Percentiles rank a stretch among this genome's conserved stretches.
Conservation (phyloP, 2,113 vertebrate species). For the Stegostoma tigrinum region DNA sequence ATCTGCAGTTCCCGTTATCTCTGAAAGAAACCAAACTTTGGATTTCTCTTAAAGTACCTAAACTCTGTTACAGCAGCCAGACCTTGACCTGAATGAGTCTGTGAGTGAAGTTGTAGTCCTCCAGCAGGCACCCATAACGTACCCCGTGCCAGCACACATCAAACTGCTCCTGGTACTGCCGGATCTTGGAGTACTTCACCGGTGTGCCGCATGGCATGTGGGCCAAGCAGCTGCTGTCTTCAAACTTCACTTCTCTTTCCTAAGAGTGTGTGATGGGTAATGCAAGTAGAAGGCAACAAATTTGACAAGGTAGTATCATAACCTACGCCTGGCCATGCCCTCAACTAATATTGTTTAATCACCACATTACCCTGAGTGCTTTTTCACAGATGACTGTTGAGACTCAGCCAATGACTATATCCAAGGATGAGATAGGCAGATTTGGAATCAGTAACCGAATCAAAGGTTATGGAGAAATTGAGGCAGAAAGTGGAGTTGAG, state of each 20-base stretch:
- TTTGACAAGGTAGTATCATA: neutral
- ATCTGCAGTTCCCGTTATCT: too few relatives aligned
- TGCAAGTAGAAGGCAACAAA: neutral
- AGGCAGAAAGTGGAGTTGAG: too few relatives aligned
- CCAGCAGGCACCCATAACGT: slow-evolving; percentile 69
- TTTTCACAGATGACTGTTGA: too few relatives aligned
- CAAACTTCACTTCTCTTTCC: neutral
- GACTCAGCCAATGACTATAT: too few relatives aligned
- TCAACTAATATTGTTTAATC: neutral
- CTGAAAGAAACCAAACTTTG: neutral
- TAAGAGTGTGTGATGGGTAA: too few relatives aligned
- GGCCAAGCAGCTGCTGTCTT: slow-evolving; percentile 72
- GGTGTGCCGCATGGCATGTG: slow-evolving; percentile 72
- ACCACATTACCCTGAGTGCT: neutral
- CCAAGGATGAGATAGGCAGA: too few relatives aligned
- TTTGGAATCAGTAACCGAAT: too few relatives aligned
- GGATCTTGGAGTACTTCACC: slow-evolving; percentile 79
- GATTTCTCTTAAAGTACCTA: slow-evolving; percentile 53
- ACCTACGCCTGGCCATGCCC: neutral
- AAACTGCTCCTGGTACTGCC: slow-evolving; percentile 68
- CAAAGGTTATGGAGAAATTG: too few relatives aligned
- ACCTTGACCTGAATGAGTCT: slow-evolving; percentile 84
- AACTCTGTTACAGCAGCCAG: slow-evolving; percentile 81
- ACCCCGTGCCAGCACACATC: slow-evolving; percentile 75
- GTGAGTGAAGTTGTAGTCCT: slow-evolving; percentile 80